Base-by-base conservation (phyloP, 2,888 invertebrate species). In the Callinectes sapidus region DNA sequence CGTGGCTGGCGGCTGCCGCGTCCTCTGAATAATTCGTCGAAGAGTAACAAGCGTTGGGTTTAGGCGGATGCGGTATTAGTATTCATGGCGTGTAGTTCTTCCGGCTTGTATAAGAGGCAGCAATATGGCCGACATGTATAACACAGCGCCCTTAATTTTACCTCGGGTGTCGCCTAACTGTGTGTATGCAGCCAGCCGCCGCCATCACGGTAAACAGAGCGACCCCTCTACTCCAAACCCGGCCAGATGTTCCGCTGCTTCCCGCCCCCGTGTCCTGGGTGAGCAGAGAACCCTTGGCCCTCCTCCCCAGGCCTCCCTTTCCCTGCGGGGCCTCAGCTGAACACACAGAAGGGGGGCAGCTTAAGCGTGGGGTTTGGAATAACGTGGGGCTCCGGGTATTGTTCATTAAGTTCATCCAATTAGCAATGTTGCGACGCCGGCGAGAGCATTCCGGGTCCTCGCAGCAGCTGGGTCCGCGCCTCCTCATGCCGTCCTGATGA, bases 371-470 rank as follows among this genome's bases (percentile, higher is more conserved):
- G 81, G 91, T 77, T 91, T 71, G 88, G 91, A 77, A 81, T 88
- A 91, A 91, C 88, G 91, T 54, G 35, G 91, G 88, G 54, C 66
- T 88, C 55, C 48, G 77, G n/a, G 88, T 91, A 91, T 88, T 92
- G 92, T 92, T 92, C 92, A 92, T 92, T 92, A 92, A 85, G 92
- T 90, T 92, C 90, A 92, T 92, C 92, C 92, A 92, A 92, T 92
- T 92, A 92, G 90, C 90, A 92, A 90, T 90, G 92, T 86, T 77
- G 90, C 87, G 91, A 91, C 88, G 91, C 81, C 81, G 88, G 91
- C 48, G 71, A 77, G 91, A 88, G 48, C 71, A 54, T 88, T 88
- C 61, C n/a, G 88, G 88, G 88, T 54, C 55, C 88, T 81, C 28
- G 81, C 54, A 39, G 88, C 91, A 91, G 91, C 91, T 91, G 91